Base-by-base conservation (phyloP, 2,888 invertebrate genomes). In the Caenorhabditis doughertyi region DNA sequence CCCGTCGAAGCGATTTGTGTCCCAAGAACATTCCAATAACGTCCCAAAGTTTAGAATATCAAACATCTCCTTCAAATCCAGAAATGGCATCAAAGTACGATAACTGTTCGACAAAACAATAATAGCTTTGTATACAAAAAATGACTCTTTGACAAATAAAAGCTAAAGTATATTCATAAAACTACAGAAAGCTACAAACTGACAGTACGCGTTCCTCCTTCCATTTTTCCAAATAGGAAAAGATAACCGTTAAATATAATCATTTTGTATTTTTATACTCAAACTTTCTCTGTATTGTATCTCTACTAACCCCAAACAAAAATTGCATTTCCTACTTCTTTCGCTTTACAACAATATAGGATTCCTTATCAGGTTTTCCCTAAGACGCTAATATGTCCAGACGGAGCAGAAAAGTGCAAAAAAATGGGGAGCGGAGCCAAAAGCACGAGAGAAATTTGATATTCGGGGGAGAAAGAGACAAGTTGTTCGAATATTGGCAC, bases 401-500 rank as follows among this genome's bases (percentile, higher is more conserved):
- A 47, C 55, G 70, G 32, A 13, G 25, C 70, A 25, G 18, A 55
- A 47, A 70, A 70, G 70, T 56, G 56, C 70, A 70, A 68, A 68
- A 56, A 68, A 44, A 67, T 9, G 39, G 51, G 35, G 21, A 13
- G 55, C 13, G 56, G 58, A 27, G 32, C 32, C 32, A n/a, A n/a
- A n/a, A n/a, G 44, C 47, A 64, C 47, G 56, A 44, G 58, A n/a
- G 73, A 65, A 73, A 74, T 74, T 74, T 74, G 74, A 74, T 74
- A 74, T 74, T 74, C 65, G 65, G 35, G 58, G 44, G 23, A 42
- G 18, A 32, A 32, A 32, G 21, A 47, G 65, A 51, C 64, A 74
- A 74, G 56, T 74, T 74, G 74, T 67, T 74, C n/a, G 74, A 58
- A 74, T 74, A 65, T 35, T 65, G 65, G 56, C 74, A 67, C 65